Base-by-base conservation (phyloP, 2,113 vertebrate genomes). In the Austrofundulus limnaeus region DNA sequence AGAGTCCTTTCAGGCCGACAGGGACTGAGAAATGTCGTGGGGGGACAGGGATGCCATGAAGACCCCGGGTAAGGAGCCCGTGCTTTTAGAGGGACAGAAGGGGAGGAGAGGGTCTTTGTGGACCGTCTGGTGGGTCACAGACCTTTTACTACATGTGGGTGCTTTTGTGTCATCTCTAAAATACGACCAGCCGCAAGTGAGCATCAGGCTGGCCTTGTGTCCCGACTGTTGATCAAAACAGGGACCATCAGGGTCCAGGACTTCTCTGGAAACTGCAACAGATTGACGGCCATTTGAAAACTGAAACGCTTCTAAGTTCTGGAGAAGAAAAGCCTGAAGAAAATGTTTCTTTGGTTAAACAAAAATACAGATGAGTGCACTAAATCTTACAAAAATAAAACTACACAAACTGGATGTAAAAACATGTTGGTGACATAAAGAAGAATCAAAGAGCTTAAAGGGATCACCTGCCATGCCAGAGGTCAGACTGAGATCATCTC, bases 111-210 rank as follows among this genome's bases (percentile, higher is more conserved):
- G 91, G 90, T 89, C 92, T 93, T 94, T 91, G 91, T 93, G 93
- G 31, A 91, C 91, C 77, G 89, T 90, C 91, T 64, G 90, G 91
- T 92, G 90, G 93, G 91, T 92, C 91, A 93, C 91, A 78, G 89
- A 92, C 93, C 92, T 88, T 93, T 78, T 90, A 93, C 90, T 92
- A 93, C 93, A 90, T 92, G 87, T 91, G 91, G 90, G 78, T 80
- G 92, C 92, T 91, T 95, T 95, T 95, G 95, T 95, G 91, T 93
- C 92, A 85, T 84, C 71, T 67, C 72, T 89, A 95, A 93, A 96
- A 95, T 93, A 89, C 94, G 90, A 91, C 88, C 49, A 86, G 90
- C 92, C 88, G 86, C 91, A 94, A 93, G 92, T 91, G 92, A 95
- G 93, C 94, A 94, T 92, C 90, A 88, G 89, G 87, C 77, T 73